phyloP scores from a whole-genome alignment of 37 sponge, comb jelly and placozoan species.

The Theonella swinhoei region DNA sequence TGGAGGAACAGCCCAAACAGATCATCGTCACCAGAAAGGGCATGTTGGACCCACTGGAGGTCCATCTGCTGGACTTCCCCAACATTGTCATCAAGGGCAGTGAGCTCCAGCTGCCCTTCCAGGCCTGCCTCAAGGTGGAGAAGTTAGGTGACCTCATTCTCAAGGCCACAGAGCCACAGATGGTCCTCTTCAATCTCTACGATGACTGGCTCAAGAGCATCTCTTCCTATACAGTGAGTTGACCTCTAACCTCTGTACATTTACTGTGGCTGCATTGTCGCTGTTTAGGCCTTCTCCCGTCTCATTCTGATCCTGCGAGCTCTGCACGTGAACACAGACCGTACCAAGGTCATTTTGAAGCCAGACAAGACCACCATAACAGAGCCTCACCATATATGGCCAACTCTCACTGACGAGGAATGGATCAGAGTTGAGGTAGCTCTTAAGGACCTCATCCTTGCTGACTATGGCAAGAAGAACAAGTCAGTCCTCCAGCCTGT shows the following conservation, averaged over 20 bases:
- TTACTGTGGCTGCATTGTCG: background rate
- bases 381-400: constrained; percentile 99
- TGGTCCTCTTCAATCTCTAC: constrained; percentile 99
- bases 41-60: constrained; percentile 99
- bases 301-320: constrained; percentile 98
- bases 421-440: constrained; percentile 97
- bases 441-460: constrained; percentile 97
- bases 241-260: background rate
- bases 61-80: constrained; percentile 98
- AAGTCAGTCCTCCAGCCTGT: constrained; percentile 63
- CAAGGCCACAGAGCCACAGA: constrained; percentile 99
- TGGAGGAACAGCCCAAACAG: constrained; percentile 99
- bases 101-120: constrained; percentile 99
- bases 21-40: constrained; percentile 99
- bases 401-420: constrained; percentile 92
- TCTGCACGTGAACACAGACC: constrained; percentile 97
- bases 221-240: constrained; percentile 96
- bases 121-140: constrained; percentile 99
- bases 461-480: constrained; percentile 99
- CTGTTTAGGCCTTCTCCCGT: constrained; percentile 86
- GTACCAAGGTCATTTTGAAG: constrained; percentile 98
- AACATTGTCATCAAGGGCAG: constrained; percentile 99
- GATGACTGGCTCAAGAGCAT: constrained; percentile 99
- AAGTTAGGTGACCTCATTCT: constrained; percentile 98
- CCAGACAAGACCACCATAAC: constrained; percentile 99